Evolutionary conservation across 2,113 vertebrate genomes (phyloP), one percentile per base, ranked within the genome.

Genomic region (Otolemur garnettii): DNA sequence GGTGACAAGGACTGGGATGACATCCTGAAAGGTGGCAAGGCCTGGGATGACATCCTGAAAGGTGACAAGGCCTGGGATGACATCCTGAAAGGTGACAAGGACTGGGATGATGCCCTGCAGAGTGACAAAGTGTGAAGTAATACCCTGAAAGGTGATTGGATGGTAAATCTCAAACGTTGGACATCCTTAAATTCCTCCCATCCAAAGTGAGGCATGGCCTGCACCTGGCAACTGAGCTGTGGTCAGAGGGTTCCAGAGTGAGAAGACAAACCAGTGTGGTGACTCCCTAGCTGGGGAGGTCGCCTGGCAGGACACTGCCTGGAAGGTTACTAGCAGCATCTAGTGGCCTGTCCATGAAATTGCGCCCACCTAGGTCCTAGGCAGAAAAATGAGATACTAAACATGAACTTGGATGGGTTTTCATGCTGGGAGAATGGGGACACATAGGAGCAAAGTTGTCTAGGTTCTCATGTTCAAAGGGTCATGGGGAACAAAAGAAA

Each of bases 291-390:
- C 79, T 87, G 33, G 21, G 60, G 95, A 66, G 94, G 55, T 0
- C 30, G 33, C 45, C 82, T 79, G 62, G 42, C 4, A 83, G 42
- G 80, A 59, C 33, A 14, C 17, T n/a, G 38, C 79, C 7, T 18
- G 59, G 82, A 96, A 96, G 96, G 85, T 93, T 93, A 59, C 95
- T 96, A 97, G 97, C 97, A 95, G 84, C 97, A 97, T 90, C 97
- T 97, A 97, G 97, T 94, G 97, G 97, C 22, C 24, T 8, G 5
- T 14, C 14, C 50, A 0, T 74, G 96, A 28, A 98, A 97, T 38
- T 90, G 88, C 30, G 38, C 35, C 75, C 26, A 66, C 59, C 59
- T 80, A 30, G 1, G 11, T 91, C 57, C 30, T 50, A 74, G 38
- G 45, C 0, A 79, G 33, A 60, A 90, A 90, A 80, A 30, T 38